These are phyloP conservation scores for Conger conger DNA, from an alignment of 2,113 vertebrate genomes.

Conservation along the genomic window DNA sequence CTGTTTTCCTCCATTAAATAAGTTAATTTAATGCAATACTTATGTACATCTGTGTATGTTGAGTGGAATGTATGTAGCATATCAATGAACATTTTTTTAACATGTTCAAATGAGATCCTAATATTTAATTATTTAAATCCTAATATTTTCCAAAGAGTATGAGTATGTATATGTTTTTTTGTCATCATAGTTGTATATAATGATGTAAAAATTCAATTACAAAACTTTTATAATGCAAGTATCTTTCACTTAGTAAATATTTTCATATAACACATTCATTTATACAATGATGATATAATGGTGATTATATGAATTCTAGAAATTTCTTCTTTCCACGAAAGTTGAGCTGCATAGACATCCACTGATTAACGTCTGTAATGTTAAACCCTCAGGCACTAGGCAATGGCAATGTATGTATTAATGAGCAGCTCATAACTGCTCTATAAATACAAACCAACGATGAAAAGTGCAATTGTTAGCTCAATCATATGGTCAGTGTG, in stretches of 20 bases:
- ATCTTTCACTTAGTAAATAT: neutral
- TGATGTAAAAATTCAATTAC: no score
- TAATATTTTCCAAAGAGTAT: neutral
- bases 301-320: neutral
- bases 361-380: neutral
- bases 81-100: neutral
- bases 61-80: neutral
- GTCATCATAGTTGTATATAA: no score
- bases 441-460: neutral
- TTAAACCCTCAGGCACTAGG: neutral
- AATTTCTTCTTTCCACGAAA: neutral
- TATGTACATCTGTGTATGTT: neutral
- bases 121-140: neutral
- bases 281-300: neutral
- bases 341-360: neutral
- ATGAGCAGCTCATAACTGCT: neutral
- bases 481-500: neutral
- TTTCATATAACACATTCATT: neutral
- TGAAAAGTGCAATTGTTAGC: neutral
- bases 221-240: neutral
- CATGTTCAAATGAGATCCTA: neutral
- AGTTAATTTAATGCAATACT: neutral
- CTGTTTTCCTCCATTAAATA: no score
- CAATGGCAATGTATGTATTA: neutral
- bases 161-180: neutral